Conservation (phyloP, 2,888 invertebrate genomes). For the Pharmacophagus antenor region DNA sequence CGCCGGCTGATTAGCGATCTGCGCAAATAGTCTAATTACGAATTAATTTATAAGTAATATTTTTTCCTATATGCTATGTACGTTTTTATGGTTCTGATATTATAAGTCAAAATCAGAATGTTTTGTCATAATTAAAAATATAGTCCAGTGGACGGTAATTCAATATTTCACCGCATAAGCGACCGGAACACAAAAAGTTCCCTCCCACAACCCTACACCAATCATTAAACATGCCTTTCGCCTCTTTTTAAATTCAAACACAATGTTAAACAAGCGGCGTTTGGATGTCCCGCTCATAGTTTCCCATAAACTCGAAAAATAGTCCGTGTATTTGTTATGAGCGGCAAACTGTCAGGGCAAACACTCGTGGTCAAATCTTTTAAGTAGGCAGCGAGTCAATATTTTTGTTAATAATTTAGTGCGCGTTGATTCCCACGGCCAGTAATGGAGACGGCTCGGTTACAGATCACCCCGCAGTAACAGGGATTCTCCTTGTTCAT, state of each 20-base stretch:
- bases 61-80: too few relatives aligned
- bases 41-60: too few relatives aligned
- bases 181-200: slow-evolving; percentile 34
- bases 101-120: too few relatives aligned
- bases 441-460: slow-evolving; percentile 62
- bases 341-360: slow-evolving; percentile 73
- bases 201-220: slow-evolving; percentile 35
- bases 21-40: too few relatives aligned
- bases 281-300: slow-evolving; percentile 48
- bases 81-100: too few relatives aligned
- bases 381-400: slow-evolving; percentile 79
- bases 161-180: slow-evolving; percentile 18
- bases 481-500: slow-evolving; percentile 48
- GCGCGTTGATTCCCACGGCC: slow-evolving; percentile 69
- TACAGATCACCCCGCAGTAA: slow-evolving; percentile 60
- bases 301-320: slow-evolving; percentile 76
- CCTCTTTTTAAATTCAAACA: slow-evolving; percentile 54
- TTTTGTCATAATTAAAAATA: background rate
- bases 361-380: slow-evolving; percentile 78
- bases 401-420: slow-evolving; percentile 80
- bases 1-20: too few relatives aligned
- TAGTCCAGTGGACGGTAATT: background rate
- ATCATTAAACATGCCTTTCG: slow-evolving; percentile 39
- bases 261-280: slow-evolving; percentile 54
- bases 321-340: slow-evolving; percentile 66